Base-by-base conservation (phyloP, 1,140 invertebrate species). In the Neodiprion fabricii region DNA sequence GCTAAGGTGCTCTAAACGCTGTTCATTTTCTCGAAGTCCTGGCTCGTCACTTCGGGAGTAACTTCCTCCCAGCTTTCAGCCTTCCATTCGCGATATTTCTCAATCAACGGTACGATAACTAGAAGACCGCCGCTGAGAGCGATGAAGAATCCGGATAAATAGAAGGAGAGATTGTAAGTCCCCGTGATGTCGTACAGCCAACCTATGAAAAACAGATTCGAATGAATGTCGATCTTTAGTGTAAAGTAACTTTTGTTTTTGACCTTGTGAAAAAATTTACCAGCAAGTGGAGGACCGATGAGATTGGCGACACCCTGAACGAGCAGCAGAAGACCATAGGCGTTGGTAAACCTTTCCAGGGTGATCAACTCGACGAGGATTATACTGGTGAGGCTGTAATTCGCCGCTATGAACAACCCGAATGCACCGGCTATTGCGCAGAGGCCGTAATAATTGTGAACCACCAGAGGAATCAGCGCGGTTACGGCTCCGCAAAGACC, bases 281-380 rank as follows among this genome's bases (percentile, higher is more conserved):
- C 96, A 81, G 94, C 95, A 50, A 97, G 82, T 11, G 96, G 96
- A 67, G 96, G 95, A 48, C 96, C 96, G 79, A 96, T 91, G 2
- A 97, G 89, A 84, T 97, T 96, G 1, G 95, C 96, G 53, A 97
- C 86, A 5, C 96, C 97, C 86, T 98, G 96, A 72, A 97, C 95
- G 5, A 98, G 89, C 71, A 97, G 87, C 50, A 97, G 85, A 74
- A 98, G 88, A 11, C 97, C 96, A 82, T 98, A 97, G 4, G 96
- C 96, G 81, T 95, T 96, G 1, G 96, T 96, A 82, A 98, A 97
- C 81, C 93, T 91, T 78, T 98, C 96, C 47, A 97, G 82, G 7
- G 95, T 93, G 74, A 96, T 95, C 76, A 96, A 87, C 81, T 97
- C 94, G 23, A 97, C 95, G 47, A 97, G 89, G 73, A 97, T 96